Evolutionary conservation across 2,888 invertebrate genomes (phyloP).

Genomic region (Hemithea aestivaria): DNA sequence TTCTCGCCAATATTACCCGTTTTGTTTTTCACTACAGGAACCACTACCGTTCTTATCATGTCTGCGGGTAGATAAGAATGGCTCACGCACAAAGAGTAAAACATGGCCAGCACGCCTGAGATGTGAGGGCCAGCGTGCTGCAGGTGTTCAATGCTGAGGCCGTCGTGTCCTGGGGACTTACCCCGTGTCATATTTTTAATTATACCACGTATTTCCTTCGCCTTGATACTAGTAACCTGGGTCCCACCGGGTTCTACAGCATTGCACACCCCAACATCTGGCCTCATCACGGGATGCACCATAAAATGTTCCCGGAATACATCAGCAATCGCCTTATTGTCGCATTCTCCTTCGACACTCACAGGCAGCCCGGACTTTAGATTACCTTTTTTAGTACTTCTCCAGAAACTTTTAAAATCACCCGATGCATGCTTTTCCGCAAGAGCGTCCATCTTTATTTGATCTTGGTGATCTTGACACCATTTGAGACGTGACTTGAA

Average conservation of each 20-base stretch:
- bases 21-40: background rate
- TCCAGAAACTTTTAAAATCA: slow-evolving; percentile 4
- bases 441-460: slow-evolving; percentile 14
- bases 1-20: slow-evolving; percentile 21
- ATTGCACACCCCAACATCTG: no score
- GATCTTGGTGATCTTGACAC: slow-evolving; percentile 18
- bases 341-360: no score
- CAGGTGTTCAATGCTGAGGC: slow-evolving; percentile 24
- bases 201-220: no score
- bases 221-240: no score
- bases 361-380: no score
- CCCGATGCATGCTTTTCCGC: slow-evolving; percentile 5
- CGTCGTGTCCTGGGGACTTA: slow-evolving; percentile 24
- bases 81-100: slow-evolving; percentile 3
- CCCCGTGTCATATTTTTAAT: slow-evolving; percentile 5
- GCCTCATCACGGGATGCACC: no score
- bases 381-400: no score
- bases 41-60: slow-evolving; percentile 1
- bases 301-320: no score
- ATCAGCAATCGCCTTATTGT: no score
- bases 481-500: slow-evolving; percentile 19
- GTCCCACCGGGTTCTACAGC: no score
- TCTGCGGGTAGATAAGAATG: no score
- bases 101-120: slow-evolving; percentile 18
- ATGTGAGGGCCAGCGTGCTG: slow-evolving; percentile 18